These are phyloP conservation scores for Columba guinea DNA, from an alignment of 2,797 vertebrate species.

Conservation along the genomic window DNA sequence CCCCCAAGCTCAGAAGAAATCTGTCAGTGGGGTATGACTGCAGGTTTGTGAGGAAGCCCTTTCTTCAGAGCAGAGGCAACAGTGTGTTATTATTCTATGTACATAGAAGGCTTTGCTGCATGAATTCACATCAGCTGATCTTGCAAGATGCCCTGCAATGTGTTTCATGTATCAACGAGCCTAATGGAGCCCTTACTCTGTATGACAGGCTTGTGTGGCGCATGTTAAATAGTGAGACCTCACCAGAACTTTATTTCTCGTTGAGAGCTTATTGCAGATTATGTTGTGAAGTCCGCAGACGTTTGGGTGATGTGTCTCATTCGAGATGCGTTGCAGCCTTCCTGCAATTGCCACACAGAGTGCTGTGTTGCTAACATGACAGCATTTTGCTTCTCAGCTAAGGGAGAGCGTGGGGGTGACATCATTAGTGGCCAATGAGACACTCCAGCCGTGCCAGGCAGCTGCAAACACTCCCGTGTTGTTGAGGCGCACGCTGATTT, in stretches of 20 bases:
- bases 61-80: background rate
- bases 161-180: background rate
- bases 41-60: background rate
- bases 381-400: constrained; percentile 32
- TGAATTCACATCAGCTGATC: constrained; percentile 28
- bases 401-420: constrained; percentile 31
- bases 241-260: background rate
- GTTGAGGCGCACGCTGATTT: background rate
- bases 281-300: background rate
- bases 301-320: background rate
- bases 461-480: background rate
- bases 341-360: background rate
- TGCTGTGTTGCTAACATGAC: constrained; percentile 28
- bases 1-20: background rate
- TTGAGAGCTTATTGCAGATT: background rate
- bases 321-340: background rate
- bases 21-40: background rate
- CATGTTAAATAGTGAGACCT: background rate
- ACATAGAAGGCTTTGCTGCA: background rate
- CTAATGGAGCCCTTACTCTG: background rate
- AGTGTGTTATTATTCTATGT: background rate
- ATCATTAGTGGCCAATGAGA: constrained; percentile 64
- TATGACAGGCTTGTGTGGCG: background rate
- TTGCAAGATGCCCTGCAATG: background rate
- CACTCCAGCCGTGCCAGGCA: background rate